These are phyloP conservation scores for Jacana jacana DNA, from an alignment of 2,113 vertebrate genomes.

Conservation along the genomic window DNA sequence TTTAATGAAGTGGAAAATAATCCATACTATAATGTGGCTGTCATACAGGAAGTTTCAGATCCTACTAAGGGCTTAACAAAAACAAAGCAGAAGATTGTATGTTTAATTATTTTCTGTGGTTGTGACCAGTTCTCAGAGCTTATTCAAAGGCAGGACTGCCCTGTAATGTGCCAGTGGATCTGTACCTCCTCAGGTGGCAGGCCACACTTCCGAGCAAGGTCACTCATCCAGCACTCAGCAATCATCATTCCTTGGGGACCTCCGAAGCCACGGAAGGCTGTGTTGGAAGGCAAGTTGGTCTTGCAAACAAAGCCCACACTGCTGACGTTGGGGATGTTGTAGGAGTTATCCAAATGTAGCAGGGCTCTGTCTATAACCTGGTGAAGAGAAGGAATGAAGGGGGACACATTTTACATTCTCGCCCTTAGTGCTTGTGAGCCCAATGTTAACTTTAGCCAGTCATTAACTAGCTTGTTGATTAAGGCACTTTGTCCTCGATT, in stretches of 20 bases:
- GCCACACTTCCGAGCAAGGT: conserved; percentile 81
- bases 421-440: background rate
- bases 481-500: background rate
- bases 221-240: conserved; percentile 88
- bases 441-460: background rate
- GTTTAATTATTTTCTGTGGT: background rate
- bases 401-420: background rate
- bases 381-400: background rate
- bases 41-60: background rate
- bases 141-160: background rate
- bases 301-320: conserved; percentile 84
- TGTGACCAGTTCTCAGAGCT: background rate
- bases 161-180: background rate
- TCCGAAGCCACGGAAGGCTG: conserved; percentile 95
- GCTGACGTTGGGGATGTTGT: conserved; percentile 86
- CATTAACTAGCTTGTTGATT: background rate
- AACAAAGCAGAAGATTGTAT: background rate
- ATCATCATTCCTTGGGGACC: conserved; percentile 94
- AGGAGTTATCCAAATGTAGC: conserved; percentile 94
- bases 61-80: background rate
- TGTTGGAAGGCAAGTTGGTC: conserved; percentile 94
- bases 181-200: conserved; percentile 85
- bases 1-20: background rate
- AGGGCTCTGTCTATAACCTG: conserved; percentile 90
- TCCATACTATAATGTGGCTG: background rate